Evolutionary conservation across 1,140 invertebrate genomes (phyloP).

Genomic region (Dinothrombium tinctorium): DNA sequence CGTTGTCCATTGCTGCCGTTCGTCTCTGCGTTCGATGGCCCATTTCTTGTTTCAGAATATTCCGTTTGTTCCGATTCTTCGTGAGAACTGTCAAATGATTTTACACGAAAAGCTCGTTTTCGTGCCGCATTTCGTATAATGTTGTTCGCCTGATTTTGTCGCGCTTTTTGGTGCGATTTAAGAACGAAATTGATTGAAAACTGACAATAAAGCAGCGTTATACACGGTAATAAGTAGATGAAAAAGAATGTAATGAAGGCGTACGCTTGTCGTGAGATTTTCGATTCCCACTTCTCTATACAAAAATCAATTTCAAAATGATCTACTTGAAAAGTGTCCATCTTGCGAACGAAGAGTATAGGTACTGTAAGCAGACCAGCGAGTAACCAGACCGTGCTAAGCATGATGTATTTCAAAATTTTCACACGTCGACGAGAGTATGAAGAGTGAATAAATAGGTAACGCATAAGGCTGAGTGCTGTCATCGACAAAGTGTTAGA

Average conservation of each 20-base stretch:
- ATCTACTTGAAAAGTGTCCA: not conserved
- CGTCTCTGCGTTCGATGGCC: too few relatives aligned
- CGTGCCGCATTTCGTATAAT: not conserved
- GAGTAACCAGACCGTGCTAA: not conserved
- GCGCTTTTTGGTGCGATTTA: conserved; percentile 22
- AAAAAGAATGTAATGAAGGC: conserved; percentile 16
- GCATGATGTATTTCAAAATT: not conserved
- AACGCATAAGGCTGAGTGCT: not conserved
- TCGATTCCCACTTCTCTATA: not conserved
- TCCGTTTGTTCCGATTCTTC: too few relatives aligned
- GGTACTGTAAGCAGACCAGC: not conserved
- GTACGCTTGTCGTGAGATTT: not conserved
- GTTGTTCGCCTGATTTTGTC: not conserved
- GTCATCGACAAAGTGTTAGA: conserved; percentile 7
- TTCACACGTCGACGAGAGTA: not conserved
- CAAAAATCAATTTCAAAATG: conserved; percentile 3
- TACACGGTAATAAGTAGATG: conserved; percentile 21
- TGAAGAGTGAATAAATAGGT: conserved; percentile 15
- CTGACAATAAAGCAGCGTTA: conserved; percentile 33
- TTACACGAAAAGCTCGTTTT: not conserved
- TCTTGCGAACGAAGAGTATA: conserved; percentile 3
- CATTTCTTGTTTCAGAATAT: too few relatives aligned
- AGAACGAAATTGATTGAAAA: conserved; percentile 41
- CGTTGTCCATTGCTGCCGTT: not conserved
- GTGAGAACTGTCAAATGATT: not conserved